Conservation (phyloP, 2,888 invertebrate species). For the Macaria notata region DNA sequence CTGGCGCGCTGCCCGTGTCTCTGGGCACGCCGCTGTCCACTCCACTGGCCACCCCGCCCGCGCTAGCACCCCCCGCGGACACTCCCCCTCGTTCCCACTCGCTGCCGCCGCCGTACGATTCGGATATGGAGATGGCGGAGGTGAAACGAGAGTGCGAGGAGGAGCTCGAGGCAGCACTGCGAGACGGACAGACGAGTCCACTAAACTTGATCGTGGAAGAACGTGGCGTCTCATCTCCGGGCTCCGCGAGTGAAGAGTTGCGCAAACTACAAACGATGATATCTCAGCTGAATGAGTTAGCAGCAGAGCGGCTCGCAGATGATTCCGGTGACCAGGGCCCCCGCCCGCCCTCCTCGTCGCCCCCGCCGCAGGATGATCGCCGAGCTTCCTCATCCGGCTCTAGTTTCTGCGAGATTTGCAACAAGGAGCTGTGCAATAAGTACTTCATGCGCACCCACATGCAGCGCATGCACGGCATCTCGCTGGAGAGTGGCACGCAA, state of each 20-base stretch:
- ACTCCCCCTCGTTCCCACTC: slow-evolving; percentile 67
- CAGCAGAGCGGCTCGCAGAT: slow-evolving; percentile 77
- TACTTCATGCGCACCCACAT: slow-evolving; percentile 99
- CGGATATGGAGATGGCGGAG: slow-evolving; percentile 58
- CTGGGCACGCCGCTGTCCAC: slow-evolving; percentile 86
- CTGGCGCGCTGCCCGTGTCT: slow-evolving; percentile 60
- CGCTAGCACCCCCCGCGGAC: slow-evolving; percentile 86
- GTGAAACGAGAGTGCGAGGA: slow-evolving; percentile 81
- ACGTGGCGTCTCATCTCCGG: slow-evolving; percentile 80
- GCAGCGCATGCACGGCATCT: slow-evolving; percentile 98
- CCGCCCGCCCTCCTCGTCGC: slow-evolving; percentile 63
- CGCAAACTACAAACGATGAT: slow-evolving; percentile 96
- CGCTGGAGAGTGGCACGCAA: slow-evolving; percentile 95
- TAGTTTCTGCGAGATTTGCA: slow-evolving; percentile 98
- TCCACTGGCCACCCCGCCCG: slow-evolving; percentile 72
- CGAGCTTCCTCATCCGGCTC: slow-evolving; percentile 85
- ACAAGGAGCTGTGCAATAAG: slow-evolving; percentile 99
- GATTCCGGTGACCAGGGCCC: slow-evolving; percentile 56
- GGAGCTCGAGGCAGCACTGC: slow-evolving; percentile 68
- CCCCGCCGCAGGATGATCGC: slow-evolving; percentile 71
- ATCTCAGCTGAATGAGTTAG: slow-evolving; percentile 91
- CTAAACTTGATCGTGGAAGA: slow-evolving; percentile 89
- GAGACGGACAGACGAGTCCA: slow-evolving; percentile 87
- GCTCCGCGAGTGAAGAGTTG: slow-evolving; percentile 90
- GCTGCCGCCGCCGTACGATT: slow-evolving; percentile 59